These are phyloP conservation scores for Mus caroli DNA, from an alignment of 2,797 vertebrate genomes.

Conservation along the genomic window DNA sequence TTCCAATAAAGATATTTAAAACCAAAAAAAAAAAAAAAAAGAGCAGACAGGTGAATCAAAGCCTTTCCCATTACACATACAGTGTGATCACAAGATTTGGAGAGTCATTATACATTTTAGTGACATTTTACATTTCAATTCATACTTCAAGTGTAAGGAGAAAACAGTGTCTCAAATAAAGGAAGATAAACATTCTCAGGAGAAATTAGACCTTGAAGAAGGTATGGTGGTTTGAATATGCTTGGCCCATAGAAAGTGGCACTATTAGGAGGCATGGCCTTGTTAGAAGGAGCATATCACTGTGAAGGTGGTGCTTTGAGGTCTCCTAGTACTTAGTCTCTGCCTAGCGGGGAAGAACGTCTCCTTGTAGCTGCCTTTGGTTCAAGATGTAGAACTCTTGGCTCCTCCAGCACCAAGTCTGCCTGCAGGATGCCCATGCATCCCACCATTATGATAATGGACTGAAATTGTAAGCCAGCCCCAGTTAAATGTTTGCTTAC, in stretches of 20 bases:
- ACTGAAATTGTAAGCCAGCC: not conserved
- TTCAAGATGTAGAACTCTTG: not conserved
- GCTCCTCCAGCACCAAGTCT: not conserved
- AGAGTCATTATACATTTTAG: conserved; percentile 93
- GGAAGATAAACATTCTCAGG: conserved; percentile 72
- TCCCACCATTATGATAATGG: not conserved
- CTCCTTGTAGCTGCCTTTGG: not conserved
- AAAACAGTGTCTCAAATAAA: conserved; percentile 88
- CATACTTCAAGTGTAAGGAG: conserved; percentile 91
- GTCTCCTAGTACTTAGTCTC: not conserved
- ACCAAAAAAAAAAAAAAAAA: not conserved
- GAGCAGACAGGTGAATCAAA: conserved; percentile 77
- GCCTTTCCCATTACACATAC: conserved; percentile 92
- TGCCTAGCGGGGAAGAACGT: not conserved
- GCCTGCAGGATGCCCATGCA: not conserved
- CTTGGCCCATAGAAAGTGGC: not conserved
- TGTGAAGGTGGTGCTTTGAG: not conserved
- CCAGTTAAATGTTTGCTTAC: not conserved
- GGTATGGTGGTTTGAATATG: not conserved
- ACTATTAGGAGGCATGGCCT: not conserved
- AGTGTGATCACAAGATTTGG: conserved; percentile 93
- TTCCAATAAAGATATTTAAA: conserved; percentile 58
- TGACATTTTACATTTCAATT: conserved; percentile 92
- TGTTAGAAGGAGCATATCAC: not conserved
- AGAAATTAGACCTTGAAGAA: conserved; percentile 78